Base-by-base conservation (phyloP, 1,140 invertebrate genomes). In the Archegozetes longisetosus region DNA sequence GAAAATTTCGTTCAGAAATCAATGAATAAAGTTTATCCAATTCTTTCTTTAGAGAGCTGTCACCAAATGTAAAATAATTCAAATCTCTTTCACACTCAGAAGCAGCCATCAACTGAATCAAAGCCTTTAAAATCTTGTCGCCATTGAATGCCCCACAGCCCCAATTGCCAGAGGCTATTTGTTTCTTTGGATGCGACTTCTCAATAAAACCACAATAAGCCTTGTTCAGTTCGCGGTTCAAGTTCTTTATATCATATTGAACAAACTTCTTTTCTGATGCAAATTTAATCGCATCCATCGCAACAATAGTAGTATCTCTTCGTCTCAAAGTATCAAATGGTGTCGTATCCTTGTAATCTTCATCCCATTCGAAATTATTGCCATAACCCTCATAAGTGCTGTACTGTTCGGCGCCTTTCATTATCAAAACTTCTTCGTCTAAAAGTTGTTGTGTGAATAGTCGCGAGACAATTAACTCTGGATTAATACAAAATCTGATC, bases 131-230 rank as follows among this genome's bases (percentile, higher is more conserved):
- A 40, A 81, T 74, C 1, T 84, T 77, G 69, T 93, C 83, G 3
- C 94, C 93, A 4, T 81, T 78, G 71, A 92, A 98, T 2, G 86
- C 93, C 1, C 94, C 94, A 75, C 94, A 98, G 3, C 94, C 94
- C 94, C 94, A 98, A 74, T 98, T 97, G 28, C 94, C 94, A 0
- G 92, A 93, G 2, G 91, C 91, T 22, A 52, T 66, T 12, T 26
- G 20, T 9, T 6, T 17, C 20, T n/a, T 28, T 47, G 20, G 29
- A 50, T 47, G 2, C 55, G 55, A 27, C 48, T 46, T 2, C 13
- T 3, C 24, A 47, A 46, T 27, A 63, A 61, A 20, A 48, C 60
- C 48, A 66, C 66, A 53, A 68, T 70, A n/a, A 12, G 67, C 76
- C 79, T 96, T 96, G 66, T 88, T 86, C 0, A 95, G 72, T 75